These are phyloP conservation scores for Eupithecia vulgata DNA, from an alignment of 2,888 invertebrate genomes.

Conservation along the genomic window DNA sequence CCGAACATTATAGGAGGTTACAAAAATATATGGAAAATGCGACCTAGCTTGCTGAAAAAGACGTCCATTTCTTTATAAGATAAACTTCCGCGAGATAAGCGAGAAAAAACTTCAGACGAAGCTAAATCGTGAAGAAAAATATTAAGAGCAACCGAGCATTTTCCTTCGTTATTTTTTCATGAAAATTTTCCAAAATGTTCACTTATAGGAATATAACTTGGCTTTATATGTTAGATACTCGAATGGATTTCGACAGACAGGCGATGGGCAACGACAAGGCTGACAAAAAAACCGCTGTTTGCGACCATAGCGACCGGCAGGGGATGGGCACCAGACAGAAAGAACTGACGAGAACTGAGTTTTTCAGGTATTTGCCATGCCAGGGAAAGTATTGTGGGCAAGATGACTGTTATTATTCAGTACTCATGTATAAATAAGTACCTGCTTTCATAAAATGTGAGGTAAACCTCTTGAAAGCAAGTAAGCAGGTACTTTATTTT, in stretches of 20 bases:
- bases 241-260: not conserved
- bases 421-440: not conserved
- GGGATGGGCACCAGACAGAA: too few species aligned
- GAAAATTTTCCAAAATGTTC: not conserved
- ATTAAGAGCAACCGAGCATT: not conserved
- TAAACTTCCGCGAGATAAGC: not conserved
- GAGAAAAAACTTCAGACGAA: not conserved
- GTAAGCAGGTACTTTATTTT: not conserved
- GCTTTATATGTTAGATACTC: not conserved
- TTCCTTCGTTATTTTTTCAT: not conserved
- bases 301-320: too few species aligned
- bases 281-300: not conserved
- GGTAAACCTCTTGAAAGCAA: not conserved
- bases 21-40: constrained; percentile 13
- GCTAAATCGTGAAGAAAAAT: not conserved
- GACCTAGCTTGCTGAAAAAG: constrained; percentile 2
- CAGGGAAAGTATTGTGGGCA: not conserved
- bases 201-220: not conserved
- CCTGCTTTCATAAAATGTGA: not conserved
- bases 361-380: too few species aligned
- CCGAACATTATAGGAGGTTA: constrained; percentile 12
- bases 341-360: too few species aligned
- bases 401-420: too few species aligned
- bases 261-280: not conserved
- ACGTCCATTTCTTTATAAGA: constrained; percentile 9